These are phyloP conservation scores for Lithobates sylvaticus DNA, from an alignment of 2,797 vertebrate genomes.

Conservation along the genomic window DNA sequence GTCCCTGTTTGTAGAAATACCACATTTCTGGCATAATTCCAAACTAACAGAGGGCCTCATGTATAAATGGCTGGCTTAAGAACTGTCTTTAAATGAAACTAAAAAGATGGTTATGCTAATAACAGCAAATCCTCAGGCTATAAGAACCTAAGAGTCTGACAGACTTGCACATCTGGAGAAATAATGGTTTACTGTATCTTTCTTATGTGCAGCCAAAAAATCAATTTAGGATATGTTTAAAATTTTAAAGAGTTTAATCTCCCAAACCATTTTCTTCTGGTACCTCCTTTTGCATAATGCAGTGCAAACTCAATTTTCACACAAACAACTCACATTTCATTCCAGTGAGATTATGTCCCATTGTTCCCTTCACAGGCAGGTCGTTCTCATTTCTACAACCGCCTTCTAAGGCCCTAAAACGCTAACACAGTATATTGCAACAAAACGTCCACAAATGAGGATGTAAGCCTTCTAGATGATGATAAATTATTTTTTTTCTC, in stretches of 20 bases:
- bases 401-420: too few species aligned
- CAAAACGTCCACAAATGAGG: too few species aligned
- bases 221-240: constrained; percentile 64
- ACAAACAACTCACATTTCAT: background rate
- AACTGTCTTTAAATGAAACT: too few species aligned
- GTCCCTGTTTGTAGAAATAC: too few species aligned
- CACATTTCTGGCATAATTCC: background rate
- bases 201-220: constrained; percentile 47
- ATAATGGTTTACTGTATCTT: background rate
- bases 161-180: background rate
- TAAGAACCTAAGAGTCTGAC: background rate
- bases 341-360: background rate
- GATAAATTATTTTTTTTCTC: too few species aligned
- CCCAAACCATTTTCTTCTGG: background rate
- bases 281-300: background rate
- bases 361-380: background rate
- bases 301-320: background rate
- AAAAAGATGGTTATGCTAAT: background rate
- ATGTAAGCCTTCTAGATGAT: background rate
- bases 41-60: background rate
- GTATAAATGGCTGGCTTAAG: background rate
- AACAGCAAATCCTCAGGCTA: background rate
- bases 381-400: background rate
- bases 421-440: too few species aligned
- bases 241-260: background rate